Conservation (phyloP, 2,797 vertebrate genomes). For the Sebastes diaconus region DNA sequence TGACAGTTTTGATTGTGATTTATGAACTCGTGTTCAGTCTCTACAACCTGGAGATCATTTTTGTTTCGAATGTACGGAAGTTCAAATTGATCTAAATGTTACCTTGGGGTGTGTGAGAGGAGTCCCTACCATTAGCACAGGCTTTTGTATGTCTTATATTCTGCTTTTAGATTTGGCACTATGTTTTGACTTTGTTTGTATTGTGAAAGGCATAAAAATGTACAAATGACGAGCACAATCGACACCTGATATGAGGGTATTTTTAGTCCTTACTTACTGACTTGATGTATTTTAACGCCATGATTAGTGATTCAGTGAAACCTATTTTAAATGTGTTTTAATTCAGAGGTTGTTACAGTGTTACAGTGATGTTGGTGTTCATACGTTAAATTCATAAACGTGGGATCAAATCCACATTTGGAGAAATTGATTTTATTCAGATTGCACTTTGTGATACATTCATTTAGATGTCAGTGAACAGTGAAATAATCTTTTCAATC, state of each 20-base stretch:
- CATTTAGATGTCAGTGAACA: conserved; percentile 53
- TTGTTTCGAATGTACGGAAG: conserved; percentile 7
- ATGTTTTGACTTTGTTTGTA: conserved; percentile 53
- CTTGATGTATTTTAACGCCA: conserved; percentile 40
- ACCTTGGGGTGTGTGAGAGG: conserved; percentile 19
- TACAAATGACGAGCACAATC: conserved; percentile 51
- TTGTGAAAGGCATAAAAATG: conserved; percentile 47
- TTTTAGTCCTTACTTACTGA: conserved; percentile 16
- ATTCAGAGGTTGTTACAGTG: conserved; percentile 35
- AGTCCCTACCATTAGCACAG: conserved; percentile 11
- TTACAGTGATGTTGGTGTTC: conserved; percentile 49
- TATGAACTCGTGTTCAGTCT: background rate
- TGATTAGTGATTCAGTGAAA: conserved; percentile 52
- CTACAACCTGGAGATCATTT: background rate
- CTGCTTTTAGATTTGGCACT: conserved; percentile 53
- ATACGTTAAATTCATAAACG: conserved; percentile 17
- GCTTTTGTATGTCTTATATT: conserved; percentile 51
- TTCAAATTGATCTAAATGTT: conserved; percentile 27
- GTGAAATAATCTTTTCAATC: conserved; percentile 26
- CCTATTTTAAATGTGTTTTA: conserved; percentile 48
- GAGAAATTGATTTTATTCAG: conserved; percentile 55
- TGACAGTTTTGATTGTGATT: conserved; percentile 20
- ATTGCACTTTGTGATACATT: conserved; percentile 70
- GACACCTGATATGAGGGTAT: conserved; percentile 18
- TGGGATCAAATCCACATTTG: conserved; percentile 28